Evolutionary conservation across 2,888 invertebrate genomes (phyloP).

Genomic region (Micoletzkya japonica): DNA sequence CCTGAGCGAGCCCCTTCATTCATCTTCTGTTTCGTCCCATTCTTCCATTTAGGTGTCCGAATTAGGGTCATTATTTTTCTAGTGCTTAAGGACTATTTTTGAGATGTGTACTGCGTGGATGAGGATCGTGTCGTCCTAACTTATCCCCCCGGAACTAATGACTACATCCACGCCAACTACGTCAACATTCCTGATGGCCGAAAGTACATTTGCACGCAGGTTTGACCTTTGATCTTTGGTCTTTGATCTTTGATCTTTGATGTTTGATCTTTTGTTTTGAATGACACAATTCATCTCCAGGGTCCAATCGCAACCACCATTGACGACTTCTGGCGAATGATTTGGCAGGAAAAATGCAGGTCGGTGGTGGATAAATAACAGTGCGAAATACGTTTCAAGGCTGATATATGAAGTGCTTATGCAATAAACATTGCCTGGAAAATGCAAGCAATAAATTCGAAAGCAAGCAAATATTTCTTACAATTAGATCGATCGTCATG

Average conservation of each 20-base stretch:
- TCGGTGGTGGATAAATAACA: too few relatives aligned
- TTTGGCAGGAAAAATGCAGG: constrained; percentile 49
- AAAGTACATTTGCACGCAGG: constrained; percentile 49
- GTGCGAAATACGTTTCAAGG: too few relatives aligned
- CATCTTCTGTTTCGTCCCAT: neutral
- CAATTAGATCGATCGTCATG: constrained; percentile 44
- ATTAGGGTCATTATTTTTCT: neutral
- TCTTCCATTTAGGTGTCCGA: too few relatives aligned
- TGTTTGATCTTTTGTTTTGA: neutral
- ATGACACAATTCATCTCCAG: constrained; percentile 4
- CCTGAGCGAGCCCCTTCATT: neutral
- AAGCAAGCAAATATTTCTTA: too few relatives aligned
- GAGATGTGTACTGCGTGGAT: constrained; percentile 52
- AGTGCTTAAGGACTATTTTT: neutral
- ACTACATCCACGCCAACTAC: constrained; percentile 57
- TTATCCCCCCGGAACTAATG: constrained; percentile 22
- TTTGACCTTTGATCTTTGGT: neutral
- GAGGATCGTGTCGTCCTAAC: constrained; percentile 46
- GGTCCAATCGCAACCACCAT: constrained; percentile 50
- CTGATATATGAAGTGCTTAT: too few relatives aligned
- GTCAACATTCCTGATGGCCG: constrained; percentile 37
- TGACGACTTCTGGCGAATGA: constrained; percentile 52
- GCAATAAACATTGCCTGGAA: too few relatives aligned
- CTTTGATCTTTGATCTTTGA: constrained; percentile 1
- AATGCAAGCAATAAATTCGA: too few relatives aligned